These are phyloP conservation scores for Ramphastos sulfuratus DNA, from an alignment of 2,113 vertebrate species.

Conservation along the genomic window DNA sequence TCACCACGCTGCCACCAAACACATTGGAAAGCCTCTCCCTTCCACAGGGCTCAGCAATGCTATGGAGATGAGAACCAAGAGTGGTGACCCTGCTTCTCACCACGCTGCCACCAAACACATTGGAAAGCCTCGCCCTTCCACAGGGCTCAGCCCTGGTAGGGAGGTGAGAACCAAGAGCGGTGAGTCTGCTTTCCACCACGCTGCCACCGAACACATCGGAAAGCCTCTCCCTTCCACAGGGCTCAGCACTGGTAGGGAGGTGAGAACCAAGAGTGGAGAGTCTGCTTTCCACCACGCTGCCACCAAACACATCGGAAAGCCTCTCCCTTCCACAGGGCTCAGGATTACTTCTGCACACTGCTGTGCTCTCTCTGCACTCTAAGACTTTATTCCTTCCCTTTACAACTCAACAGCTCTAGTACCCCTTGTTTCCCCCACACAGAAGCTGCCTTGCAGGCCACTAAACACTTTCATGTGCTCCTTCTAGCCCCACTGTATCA, in stretches of 20 bases:
- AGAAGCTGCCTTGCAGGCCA: slow-evolving; percentile 33
- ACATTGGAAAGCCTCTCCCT: too few relatives aligned
- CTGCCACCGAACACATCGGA: fast-evolving
- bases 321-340: not conserved
- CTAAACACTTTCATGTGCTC: not conserved
- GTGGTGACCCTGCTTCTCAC: too few relatives aligned
- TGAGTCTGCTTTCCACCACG: too few relatives aligned
- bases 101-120: too few relatives aligned
- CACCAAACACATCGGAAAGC: not conserved
- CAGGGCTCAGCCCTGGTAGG: too few relatives aligned
- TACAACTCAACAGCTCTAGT: not conserved
- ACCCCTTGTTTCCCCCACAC: fast-evolving
- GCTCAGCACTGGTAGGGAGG: too few relatives aligned
- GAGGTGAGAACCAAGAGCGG: too few relatives aligned
- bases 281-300: not conserved
- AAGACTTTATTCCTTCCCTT: not conserved
- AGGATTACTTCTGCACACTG: fast-evolving
- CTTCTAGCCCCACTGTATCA: not conserved
- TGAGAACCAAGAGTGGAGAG: not conserved
- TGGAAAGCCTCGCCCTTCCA: too few relatives aligned
- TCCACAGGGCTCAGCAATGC: too few relatives aligned
- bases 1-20: too few relatives aligned
- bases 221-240: not conserved
- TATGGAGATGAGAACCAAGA: too few relatives aligned
- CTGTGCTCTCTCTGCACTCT: not conserved